Conservation (phyloP, 2,888 invertebrate genomes). For the Melanostoma scalare region DNA sequence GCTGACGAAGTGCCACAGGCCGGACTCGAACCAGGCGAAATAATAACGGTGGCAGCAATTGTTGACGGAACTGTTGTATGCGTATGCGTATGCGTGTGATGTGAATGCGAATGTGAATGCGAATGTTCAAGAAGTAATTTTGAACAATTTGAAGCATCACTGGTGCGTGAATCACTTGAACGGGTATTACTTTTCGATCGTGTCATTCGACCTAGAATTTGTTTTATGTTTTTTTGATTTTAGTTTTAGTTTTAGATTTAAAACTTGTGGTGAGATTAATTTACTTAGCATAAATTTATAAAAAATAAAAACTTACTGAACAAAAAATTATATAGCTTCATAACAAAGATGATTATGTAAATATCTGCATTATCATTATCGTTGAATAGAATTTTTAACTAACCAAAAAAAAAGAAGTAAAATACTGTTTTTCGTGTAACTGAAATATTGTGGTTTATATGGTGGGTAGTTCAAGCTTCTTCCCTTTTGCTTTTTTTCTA, state of each 20-base stretch:
- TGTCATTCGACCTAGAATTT: slow-evolving; percentile 80
- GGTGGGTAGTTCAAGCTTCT: too few relatives aligned
- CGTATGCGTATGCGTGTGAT: slow-evolving; percentile 76
- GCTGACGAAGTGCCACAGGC: slow-evolving; percentile 76
- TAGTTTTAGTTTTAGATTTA: slow-evolving; percentile 9
- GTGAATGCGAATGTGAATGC: slow-evolving; percentile 79
- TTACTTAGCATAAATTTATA: slow-evolving; percentile 10
- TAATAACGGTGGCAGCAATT: slow-evolving; percentile 74
- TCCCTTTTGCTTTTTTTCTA: too few relatives aligned
- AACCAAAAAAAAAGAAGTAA: too few relatives aligned
- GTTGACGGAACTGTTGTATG: slow-evolving; percentile 65
- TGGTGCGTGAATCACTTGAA: slow-evolving; percentile 81
- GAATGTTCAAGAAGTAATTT: slow-evolving; percentile 80
- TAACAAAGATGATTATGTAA: neutral
- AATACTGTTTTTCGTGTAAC: too few relatives aligned
- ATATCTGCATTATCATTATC: too few relatives aligned
- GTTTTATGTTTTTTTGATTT: slow-evolving; percentile 11
- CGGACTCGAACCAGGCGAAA: slow-evolving; percentile 75
- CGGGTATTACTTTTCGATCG: slow-evolving; percentile 82
- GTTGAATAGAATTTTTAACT: too few relatives aligned
- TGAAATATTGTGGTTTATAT: too few relatives aligned
- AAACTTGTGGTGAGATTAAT: slow-evolving; percentile 1
- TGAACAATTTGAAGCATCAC: slow-evolving; percentile 81
- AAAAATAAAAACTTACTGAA: slow-evolving; percentile 17
- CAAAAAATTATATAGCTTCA: neutral